Evolutionary conservation across 1,140 invertebrate species (phyloP), one percentile per base, ranked within the genome.

Genomic region (Bombus sibiricus): DNA sequence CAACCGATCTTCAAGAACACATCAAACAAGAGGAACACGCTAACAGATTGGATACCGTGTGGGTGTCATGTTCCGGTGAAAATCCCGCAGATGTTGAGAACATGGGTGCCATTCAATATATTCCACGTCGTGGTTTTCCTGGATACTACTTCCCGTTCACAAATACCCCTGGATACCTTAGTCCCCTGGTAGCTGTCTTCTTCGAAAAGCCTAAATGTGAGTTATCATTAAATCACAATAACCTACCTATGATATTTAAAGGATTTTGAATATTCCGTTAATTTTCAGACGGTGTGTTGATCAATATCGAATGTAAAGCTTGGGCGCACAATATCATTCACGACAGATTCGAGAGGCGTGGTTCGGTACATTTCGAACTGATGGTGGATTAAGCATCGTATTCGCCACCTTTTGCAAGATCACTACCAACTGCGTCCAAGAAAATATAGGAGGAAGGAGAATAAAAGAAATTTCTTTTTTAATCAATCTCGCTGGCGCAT

Each of bases 231-330:
- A 53, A 53, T 22, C 18, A 6, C 47, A 53, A 22, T 53, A 8
- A 53, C 0, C 6, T 22, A 22, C 6, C 47, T 22, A 22, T 22
- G 0, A 53, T 53, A 5, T 22, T 22, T 2, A 8, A 8, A 22
- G 18, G 47, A 53, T 22, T 53, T 53, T 53, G 47, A 53, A 53
- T 53, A 53, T 53, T 53, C 18, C 12, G 25, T 13, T 32, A 5
- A 75, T 25, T 89, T 89, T 41, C 95, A 97, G 97, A 97, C 92
- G 98, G 98, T 73, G 97, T 98, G 41, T 96, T 99, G 87, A 98
- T 99, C 95, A 98, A 99, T 96, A 98, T 99, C 95, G 98, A 99
- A 95, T 99, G 98, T 96, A 98, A 98, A 96, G 98, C 98, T 89
- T 99, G 98, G 98, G 98, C 98, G 89, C 97, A 97, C 93, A 99